Base-by-base conservation (phyloP, 1,140 invertebrate genomes). In the Caenorhabditis remanei region DNA sequence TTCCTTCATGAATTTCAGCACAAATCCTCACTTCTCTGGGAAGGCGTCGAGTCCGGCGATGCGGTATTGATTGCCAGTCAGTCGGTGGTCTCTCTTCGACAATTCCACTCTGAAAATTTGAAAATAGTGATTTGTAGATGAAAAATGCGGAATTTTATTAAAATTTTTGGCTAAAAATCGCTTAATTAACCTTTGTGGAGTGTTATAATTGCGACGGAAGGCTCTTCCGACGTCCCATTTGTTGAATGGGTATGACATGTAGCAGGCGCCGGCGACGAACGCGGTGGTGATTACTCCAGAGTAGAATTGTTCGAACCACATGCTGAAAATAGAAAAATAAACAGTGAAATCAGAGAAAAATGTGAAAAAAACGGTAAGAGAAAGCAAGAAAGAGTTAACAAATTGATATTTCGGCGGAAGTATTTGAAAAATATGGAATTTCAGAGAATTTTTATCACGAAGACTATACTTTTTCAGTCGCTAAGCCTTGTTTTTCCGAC, bases 241-340 rank as follows among this genome's bases (percentile, higher is more conserved):
- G 63, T 89, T 89, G 84, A 88, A 88, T n/a, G 87, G 87, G 46
- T 89, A 89, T 16, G 83, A 86, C 88, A 88, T 88, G 71, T 84
- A 85, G 84, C 83, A 84, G 87, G 87, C 87, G 21, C 88, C 88
- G 43, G 87, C 85, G n/a, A 89, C 85, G 24, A 84, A 89, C 16
- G 88, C 88, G 46, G 84, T 88, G 6, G 88, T 89, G 63, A 89
- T 89, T 19, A 88, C 55, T 48, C 88, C 88, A 21, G 88, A 89
- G 88, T 89, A 89, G 87, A 89, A 89, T 55, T 88, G 87, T 75
- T 89, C 88, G 84, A 86, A 89, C 88, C 88, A 89, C 88, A 89
- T 89, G 48, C 84, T 88, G 84, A 48, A 87, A 87, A 21, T 41
- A 5, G 16, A 14, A n/a, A 58, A 58, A n/a, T n/a, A 58, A 19